These are phyloP conservation scores for Yponomeuta evonymella DNA, from an alignment of 2,888 invertebrate species.

Conservation along the genomic window DNA sequence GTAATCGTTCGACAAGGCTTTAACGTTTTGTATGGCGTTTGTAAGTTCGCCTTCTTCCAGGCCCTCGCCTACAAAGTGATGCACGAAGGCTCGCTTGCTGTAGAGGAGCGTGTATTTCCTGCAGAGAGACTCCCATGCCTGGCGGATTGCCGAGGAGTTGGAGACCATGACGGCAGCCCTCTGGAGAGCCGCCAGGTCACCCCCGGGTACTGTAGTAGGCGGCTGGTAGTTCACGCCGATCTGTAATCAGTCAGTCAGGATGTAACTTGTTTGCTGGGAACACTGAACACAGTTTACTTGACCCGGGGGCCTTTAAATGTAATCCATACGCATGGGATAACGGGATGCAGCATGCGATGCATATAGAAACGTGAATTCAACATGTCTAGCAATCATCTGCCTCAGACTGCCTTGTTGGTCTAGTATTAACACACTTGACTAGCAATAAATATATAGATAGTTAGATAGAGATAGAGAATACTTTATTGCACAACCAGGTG, in stretches of 20 bases:
- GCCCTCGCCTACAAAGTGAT: conserved; percentile 88
- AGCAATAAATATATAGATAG: too few relatives aligned
- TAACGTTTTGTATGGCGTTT: conserved; percentile 78
- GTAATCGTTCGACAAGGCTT: conserved; percentile 80
- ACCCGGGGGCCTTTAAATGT: too few relatives aligned
- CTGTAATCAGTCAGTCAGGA: conserved; percentile 39
- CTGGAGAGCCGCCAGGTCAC: conserved; percentile 83
- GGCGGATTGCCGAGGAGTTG: conserved; percentile 86
- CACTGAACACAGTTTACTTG: too few relatives aligned
- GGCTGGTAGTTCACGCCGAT: conserved; percentile 85
- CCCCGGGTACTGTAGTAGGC: conserved; percentile 84
- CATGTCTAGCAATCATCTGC: too few relatives aligned
- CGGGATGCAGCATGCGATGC: too few relatives aligned
- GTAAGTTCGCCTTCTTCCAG: conserved; percentile 81
- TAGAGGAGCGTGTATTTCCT: conserved; percentile 90
- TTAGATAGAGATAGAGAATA: too few relatives aligned
- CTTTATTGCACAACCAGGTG: too few relatives aligned
- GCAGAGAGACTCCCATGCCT: conserved; percentile 86
- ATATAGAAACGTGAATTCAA: too few relatives aligned
- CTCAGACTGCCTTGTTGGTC: too few relatives aligned
- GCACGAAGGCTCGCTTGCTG: conserved; percentile 89
- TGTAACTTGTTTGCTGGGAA: too few relatives aligned
- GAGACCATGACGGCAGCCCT: conserved; percentile 90
- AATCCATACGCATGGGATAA: too few relatives aligned
- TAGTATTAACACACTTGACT: too few relatives aligned